These are phyloP conservation scores for Oreochromis grahami DNA, from an alignment of 2,797 vertebrate genomes.

Conservation along the genomic window DNA sequence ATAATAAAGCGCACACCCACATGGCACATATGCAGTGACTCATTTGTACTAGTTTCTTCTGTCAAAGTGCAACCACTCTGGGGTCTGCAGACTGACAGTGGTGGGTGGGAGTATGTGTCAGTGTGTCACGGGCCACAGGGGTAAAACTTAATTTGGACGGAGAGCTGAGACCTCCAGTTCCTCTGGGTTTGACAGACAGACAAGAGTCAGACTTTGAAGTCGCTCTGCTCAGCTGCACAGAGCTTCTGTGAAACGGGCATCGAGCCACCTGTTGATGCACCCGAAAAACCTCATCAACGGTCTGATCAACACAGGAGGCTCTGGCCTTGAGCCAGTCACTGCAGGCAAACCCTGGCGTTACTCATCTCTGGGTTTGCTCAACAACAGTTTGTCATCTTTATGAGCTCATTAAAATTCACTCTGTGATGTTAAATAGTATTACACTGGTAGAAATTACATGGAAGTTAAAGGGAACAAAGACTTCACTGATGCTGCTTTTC, in stretches of 20 bases:
- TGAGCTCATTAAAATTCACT: background rate
- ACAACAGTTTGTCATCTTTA: constrained; percentile 11
- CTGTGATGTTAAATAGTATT: background rate
- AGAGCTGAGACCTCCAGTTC: constrained; percentile 28
- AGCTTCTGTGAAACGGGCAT: constrained; percentile 7
- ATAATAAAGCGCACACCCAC: background rate
- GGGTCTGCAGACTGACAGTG: constrained; percentile 3
- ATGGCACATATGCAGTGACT: background rate
- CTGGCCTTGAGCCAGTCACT: constrained; percentile 28
- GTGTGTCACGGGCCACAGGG: constrained; percentile 10
- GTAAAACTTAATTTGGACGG: constrained; percentile 37
- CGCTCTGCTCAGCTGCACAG: background rate
- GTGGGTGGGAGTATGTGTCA: background rate
- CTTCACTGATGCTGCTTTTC: background rate
- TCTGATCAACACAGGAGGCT: background rate
- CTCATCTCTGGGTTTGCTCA: constrained; percentile 3
- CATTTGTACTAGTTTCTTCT: constrained; percentile 2
- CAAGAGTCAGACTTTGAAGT: constrained; percentile 39
- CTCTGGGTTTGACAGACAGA: constrained; percentile 28
- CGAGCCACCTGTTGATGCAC: constrained; percentile 52
- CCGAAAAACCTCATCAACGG: constrained; percentile 33
- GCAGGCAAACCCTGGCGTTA: background rate
- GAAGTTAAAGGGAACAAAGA: background rate
- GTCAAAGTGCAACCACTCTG: constrained; percentile 11
- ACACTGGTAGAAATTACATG: background rate